phyloP scores from a whole-genome alignment of 2,797 vertebrate species.

The Sebastes glaucus region DNA sequence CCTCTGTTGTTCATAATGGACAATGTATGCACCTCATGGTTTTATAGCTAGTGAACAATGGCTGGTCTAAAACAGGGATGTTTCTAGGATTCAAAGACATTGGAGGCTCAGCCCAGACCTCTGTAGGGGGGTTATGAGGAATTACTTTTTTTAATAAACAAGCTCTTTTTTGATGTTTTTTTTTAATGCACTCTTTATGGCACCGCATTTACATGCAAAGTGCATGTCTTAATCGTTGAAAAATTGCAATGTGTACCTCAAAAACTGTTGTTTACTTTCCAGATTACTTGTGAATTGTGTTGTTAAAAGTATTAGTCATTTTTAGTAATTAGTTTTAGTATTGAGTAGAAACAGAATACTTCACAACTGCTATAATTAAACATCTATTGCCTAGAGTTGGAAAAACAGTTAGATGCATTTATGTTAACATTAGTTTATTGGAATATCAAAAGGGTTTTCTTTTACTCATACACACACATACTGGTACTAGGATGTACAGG shows the following conservation, averaged over 20 bases:
- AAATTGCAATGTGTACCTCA: background rate
- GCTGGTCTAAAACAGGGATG: background rate
- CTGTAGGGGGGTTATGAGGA: too few species aligned
- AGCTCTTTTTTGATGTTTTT: background rate
- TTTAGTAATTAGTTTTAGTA: too few species aligned
- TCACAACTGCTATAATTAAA: too few species aligned
- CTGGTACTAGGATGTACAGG: background rate
- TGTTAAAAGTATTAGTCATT: too few species aligned
- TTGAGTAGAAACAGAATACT: too few species aligned
- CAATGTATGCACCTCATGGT: background rate
- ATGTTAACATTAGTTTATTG: too few species aligned
- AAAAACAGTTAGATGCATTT: too few species aligned
- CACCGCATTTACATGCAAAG: too few species aligned
- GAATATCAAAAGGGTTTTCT: too few species aligned
- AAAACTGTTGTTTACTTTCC: background rate
- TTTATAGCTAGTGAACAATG: background rate
- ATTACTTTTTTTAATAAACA: background rate
- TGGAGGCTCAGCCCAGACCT: too few species aligned
- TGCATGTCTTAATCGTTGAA: background rate
- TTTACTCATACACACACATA: background rate
- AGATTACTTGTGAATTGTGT: background rate
- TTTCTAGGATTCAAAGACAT: background rate
- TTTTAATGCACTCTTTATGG: background rate
- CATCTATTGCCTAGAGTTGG: too few species aligned
- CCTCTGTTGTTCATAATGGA: conserved; percentile 38